Base-by-base conservation (phyloP, 2,888 invertebrate species). In the Erebia ligea region DNA sequence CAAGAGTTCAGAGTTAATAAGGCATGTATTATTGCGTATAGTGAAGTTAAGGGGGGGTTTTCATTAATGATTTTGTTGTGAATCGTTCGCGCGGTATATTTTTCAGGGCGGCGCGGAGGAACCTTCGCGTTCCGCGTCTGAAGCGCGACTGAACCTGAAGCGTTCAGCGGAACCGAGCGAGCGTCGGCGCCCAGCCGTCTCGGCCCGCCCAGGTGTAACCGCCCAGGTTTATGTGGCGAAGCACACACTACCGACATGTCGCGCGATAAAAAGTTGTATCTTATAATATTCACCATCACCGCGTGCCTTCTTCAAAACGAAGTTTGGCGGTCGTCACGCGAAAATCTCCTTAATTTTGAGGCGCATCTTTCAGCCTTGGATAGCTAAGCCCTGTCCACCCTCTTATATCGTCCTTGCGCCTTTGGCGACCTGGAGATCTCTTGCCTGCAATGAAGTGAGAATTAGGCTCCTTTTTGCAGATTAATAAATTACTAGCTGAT, bases 31-130 rank as follows among this genome's bases (percentile, higher is more conserved):
- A 82, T 83, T 81, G 79, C 76, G 75, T 62, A 79, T 73, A 75
- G 73, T 75, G 75, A 76, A 76, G 73, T 75, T 78, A 81, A 50
- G 67, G 45, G 73, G 67, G 73, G 75, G 73, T 83, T 89, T 89
- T 90, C 84, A 89, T 86, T 90, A 82, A 90, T 86, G 84, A 82
- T 84, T 84, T 80, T 76, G 71, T 72, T 69, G 73, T 82, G 76
- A 67, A 80, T 69, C 77, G 77, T 79, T 84, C 87, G 88, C 83
- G 81, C 78, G 73, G 73, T 74, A 69, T 71, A 50, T 68, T 68
- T 68, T 64, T 73, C 67, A 71, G 76, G 78, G 72, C 74, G 79
- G 77, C 42, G 13, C 10, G 15, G 2, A 45, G 57, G 34, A 17
- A 45, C 70, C 48, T 75, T 67, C 13, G 52, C 6, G 59, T 69